Conservation (phyloP, 2,797 vertebrate genomes). For the Eurystomus glaucurus region DNA sequence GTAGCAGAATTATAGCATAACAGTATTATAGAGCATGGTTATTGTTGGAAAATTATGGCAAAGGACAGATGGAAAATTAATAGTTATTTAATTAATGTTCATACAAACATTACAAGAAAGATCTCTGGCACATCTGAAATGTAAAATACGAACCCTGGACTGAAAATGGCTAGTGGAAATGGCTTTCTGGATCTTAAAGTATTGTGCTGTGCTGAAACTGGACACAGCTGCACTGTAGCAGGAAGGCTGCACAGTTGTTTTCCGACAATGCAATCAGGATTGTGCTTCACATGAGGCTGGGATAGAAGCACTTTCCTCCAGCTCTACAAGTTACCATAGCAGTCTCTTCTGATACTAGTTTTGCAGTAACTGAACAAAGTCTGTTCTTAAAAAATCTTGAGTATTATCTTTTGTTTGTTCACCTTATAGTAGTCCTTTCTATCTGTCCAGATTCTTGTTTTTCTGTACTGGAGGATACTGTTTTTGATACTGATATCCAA, state of each 20-base stretch:
- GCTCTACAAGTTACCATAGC: conserved; percentile 20
- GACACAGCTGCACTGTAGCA: background rate
- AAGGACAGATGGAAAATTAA: background rate
- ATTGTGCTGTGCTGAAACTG: background rate
- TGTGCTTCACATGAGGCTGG: background rate
- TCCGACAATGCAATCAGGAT: background rate
- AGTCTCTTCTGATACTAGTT: background rate
- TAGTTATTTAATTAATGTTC: background rate
- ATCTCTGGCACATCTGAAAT: background rate
- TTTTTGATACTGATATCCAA: background rate
- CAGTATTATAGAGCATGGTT: background rate
- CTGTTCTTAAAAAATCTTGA: background rate
- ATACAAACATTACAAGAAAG: background rate
- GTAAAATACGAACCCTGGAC: background rate
- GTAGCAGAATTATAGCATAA: background rate
- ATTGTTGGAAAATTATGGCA: background rate
- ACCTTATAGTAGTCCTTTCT: background rate
- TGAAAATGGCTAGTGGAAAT: background rate
- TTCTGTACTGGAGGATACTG: background rate
- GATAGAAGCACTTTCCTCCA: background rate
- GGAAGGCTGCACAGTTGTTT: background rate
- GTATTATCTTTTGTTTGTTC: background rate
- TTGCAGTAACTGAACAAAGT: background rate
- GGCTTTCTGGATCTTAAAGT: background rate
- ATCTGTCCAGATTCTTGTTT: background rate